phyloP scores from a whole-genome alignment of 2,888 invertebrate species.

The Penaeus monodon region DNA sequence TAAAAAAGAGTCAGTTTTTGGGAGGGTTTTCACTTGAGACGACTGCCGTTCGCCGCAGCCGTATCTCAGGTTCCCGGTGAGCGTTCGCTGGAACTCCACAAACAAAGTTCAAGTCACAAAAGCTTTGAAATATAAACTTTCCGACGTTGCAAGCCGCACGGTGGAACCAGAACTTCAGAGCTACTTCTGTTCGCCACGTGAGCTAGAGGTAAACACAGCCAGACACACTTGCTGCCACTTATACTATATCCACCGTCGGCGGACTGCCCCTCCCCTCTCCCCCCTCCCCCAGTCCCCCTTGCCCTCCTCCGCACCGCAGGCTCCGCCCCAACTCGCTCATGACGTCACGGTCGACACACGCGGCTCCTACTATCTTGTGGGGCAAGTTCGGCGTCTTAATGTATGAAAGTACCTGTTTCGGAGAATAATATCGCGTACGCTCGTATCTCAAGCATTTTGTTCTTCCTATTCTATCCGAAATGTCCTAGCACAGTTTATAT shows the following conservation, averaged over 20 bases:
- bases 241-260: background rate
- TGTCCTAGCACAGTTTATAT: too few relatives aligned
- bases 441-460: background rate
- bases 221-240: slow-evolving; percentile 10
- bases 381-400: background rate
- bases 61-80: too few relatives aligned
- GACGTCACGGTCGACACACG: slow-evolving; percentile 40
- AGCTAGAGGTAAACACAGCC: background rate
- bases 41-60: background rate
- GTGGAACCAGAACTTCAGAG: too few relatives aligned
- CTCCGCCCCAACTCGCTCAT: slow-evolving; percentile 22
- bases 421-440: background rate
- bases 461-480: too few relatives aligned
- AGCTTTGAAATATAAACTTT: too few relatives aligned
- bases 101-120: too few relatives aligned
- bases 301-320: background rate
- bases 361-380: background rate
- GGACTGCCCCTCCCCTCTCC: background rate
- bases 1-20: background rate
- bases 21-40: background rate
- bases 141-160: too few relatives aligned
- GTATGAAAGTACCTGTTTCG: too few relatives aligned
- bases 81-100: too few relatives aligned
- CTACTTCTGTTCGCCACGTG: too few relatives aligned
- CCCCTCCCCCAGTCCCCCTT: slow-evolving; percentile 5